Evolutionary conservation across 2,113 vertebrate genomes (phyloP), one percentile per base, ranked within the genome.

Genomic region (Psophia crepitans): DNA sequence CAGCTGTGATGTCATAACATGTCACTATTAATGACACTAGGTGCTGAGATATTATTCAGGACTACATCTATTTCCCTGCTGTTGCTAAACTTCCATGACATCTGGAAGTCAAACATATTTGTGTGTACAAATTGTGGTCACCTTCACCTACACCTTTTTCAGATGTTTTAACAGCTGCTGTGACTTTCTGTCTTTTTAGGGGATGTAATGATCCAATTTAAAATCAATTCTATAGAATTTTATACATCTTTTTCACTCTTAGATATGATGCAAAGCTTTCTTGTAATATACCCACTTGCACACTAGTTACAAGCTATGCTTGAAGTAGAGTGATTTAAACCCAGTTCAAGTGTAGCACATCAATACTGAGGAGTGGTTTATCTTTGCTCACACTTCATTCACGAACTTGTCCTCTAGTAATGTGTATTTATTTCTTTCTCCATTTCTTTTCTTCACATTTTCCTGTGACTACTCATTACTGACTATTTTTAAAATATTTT

Each of bases 401-500:
- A 37, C 57, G 89, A 49, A 81, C 53, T 83, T 93, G 32, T 81
- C 65, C 41, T 89, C 27, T 54, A 71, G 22, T 85, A 23, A 73
- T 41, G 3, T 21, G 44, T 7, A 43, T 95, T 56, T 69, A 53
- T 63, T 87, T 86, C 26, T 73, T n/a, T 65, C 22, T 78, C 28
- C 9, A 13, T 74, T 8, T 58, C 14, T 49, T 82, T 91, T 60
- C 58, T 77, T 7, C 17, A 73, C 12, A 39, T 43, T 84, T 93
- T 78, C 32, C 19, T 63, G 14, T 80, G 70, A 70, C 43, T 85
- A 14, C 21, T 90, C 74, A 91, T 54, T 77, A 89, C 39, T 39
- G 61, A 94, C 87, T 94, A 81, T 91, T 93, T 96, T 64, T 82
- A 32, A 96, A 94, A 95, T 86, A 96, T 91, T 93, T 87, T 88